Base-by-base conservation (phyloP, 2,797 vertebrate genomes). In the Acanthopagrus latus region DNA sequence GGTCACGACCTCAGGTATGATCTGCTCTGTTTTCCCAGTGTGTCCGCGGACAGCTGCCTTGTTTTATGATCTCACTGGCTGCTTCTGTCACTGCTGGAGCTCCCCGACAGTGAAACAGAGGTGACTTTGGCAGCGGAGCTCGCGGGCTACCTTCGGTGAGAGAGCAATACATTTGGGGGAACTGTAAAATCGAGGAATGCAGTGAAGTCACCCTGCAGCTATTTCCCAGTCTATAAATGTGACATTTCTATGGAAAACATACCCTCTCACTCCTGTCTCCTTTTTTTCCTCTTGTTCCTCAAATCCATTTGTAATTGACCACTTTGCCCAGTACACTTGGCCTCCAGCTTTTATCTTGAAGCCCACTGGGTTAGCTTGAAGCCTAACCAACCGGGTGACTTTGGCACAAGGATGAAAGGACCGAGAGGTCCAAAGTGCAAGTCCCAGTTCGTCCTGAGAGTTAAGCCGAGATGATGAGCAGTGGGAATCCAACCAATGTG, bases 181-280 rank as follows among this genome's bases (percentile, higher is more conserved):
- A 91, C 89, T 81, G 86, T 90, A 91, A 94, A 95, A 83, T n/a
- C 38, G 65, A 87, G 90, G 93, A 94, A 94, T 92, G 91, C 60
- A 76, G 74, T 94, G 92, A 94, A 92, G 90, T 94, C 93, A 95
- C 83, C 83, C 76, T 46, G 78, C 58, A 92, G 88, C 91, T 92
- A 95, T 93, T 93, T 94, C 89, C 86, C 88, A 91, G 91, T 81
- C 91, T 84, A 93, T 94, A 94, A 95, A 95, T 88, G 93, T 94
- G 93, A 94, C 94, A 92, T 90, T 89, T 89, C 82, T 84, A 90
- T 91, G 83, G 89, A 91, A 94, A 94, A 89, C 91, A 88, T 93
- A 87, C 85, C 60, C 85, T 84, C 83, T 85, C 48, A 38, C 77
- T 78, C 50, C 50, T 72, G 44, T 68, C 65, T 72, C 44, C n/a